phyloP scores from a whole-genome alignment of 2,113 vertebrate species.

The Okapia johnstoni region DNA sequence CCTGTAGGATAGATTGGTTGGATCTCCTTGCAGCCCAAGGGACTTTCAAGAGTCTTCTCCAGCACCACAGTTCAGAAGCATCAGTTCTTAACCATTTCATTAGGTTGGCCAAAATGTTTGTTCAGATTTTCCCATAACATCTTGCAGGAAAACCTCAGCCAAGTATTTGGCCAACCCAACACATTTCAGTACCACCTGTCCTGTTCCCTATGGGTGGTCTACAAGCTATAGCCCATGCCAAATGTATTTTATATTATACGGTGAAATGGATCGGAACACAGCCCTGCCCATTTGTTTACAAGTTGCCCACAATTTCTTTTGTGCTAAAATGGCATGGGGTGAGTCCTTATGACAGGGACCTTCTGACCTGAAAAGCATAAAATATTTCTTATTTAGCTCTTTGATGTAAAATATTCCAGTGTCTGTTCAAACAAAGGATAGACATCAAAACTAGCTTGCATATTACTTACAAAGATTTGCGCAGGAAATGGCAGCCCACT shows the following conservation, averaged over 20 bases:
- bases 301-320: neutral
- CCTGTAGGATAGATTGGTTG: neutral
- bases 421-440: neutral
- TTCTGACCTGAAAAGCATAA: neutral
- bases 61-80: neutral
- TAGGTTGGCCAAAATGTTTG: neutral
- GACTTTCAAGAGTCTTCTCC: neutral
- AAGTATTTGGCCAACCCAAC: neutral
- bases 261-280: neutral
- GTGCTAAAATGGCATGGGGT: fast-evolving
- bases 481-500: no score
- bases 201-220: neutral
- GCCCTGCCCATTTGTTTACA: neutral
- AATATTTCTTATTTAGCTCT: neutral
- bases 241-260: neutral
- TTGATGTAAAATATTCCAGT: neutral
- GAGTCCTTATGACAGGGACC: neutral
- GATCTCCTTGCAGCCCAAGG: neutral
- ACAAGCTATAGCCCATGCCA: neutral
- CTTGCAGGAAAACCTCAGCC: neutral
- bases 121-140: neutral
- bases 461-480: neutral
- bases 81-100: neutral
- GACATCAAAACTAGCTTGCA: neutral
- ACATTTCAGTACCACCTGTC: neutral